Evolutionary conservation across 2,113 vertebrate genomes (phyloP), one percentile per base, ranked within the genome.

Genomic region (Cryptoleucopteryx plumbea): DNA sequence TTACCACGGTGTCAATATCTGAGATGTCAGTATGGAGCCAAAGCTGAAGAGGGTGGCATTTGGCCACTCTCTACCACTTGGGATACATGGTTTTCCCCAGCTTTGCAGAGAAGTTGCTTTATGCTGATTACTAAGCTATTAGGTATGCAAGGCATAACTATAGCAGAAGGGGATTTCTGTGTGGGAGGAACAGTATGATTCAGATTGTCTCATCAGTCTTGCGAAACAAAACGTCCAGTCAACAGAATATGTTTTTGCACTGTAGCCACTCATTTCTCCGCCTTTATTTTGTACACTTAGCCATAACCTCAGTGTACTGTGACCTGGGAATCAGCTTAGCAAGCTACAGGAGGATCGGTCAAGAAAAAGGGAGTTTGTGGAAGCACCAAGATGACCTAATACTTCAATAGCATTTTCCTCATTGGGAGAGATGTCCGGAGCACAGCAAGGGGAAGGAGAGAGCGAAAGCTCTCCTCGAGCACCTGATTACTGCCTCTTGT

Each of bases 141-240:
- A 92, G 90, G 87, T 73, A 94, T 94, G 91, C 53, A 86, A 74
- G 53, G 63, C 93, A 81, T 59, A 93, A 78, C 84, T 77, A 55
- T 43, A 94, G 91, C 91, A 93, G 84, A 96, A 93, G 97, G 96
- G 96, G 97, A 97, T 97, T 98, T 97, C 93, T 98, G 94, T 55
- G 94, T 96, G 90, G 94, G 95, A 95, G 94, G 90, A 96, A 77
- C 94, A 72, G 86, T 61, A 86, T 97, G 96, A 97, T 94, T 98
- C 97, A 93, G 82, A 66, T 36, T 92, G 93, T 93, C 82, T 97
- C 93, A 91, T 70, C 89, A 91, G 93, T 80, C 65, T 95, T 93
- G 56, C 29, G 50, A 97, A 96, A 95, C 88, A 96, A 45, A 95
- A 93, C 18, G 85, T 96, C 91, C 92, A 89, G 88, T 95, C 72